These are phyloP conservation scores for Drosophila santomea DNA, from an alignment of 1,140 invertebrate species.

Conservation along the genomic window DNA sequence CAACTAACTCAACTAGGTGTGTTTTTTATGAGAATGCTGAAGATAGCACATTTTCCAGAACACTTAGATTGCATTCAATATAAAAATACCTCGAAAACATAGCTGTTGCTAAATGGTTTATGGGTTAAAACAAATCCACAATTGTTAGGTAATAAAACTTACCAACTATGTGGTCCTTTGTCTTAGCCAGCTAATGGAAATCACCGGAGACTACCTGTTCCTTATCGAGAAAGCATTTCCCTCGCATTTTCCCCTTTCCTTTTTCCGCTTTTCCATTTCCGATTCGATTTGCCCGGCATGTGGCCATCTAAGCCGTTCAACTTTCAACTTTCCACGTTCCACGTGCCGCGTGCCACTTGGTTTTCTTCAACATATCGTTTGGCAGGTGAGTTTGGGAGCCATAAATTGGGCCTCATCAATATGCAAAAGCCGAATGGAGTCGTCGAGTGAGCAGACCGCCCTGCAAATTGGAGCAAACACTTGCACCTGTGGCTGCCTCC, in stretches of 20 bases:
- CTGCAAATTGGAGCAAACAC: conserved; percentile 49
- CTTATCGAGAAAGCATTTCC: background rate
- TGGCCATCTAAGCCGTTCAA: conserved; percentile 19
- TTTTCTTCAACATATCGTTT: background rate
- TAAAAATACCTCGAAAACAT: no score
- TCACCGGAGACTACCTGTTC: background rate
- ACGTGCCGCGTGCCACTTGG: background rate
- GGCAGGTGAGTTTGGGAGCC: conserved; percentile 24
- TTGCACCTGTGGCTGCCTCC: conserved; percentile 65
- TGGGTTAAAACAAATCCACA: no score
- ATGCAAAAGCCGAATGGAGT: conserved; percentile 37
- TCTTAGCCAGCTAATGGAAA: background rate
- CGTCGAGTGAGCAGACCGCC: background rate
- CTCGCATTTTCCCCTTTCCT: background rate
- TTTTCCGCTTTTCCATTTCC: background rate
- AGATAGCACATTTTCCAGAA: background rate
- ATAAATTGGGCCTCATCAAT: conserved; percentile 40
- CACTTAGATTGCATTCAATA: no score
- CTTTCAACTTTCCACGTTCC: background rate
- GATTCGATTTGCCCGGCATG: conserved; percentile 22
- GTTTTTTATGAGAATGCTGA: background rate
- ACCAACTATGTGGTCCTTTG: background rate
- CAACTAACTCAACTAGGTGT: background rate
- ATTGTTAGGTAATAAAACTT: no score
- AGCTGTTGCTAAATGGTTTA: no score